phyloP scores from a whole-genome alignment of 2,888 invertebrate genomes.

The Apantesis nais region DNA sequence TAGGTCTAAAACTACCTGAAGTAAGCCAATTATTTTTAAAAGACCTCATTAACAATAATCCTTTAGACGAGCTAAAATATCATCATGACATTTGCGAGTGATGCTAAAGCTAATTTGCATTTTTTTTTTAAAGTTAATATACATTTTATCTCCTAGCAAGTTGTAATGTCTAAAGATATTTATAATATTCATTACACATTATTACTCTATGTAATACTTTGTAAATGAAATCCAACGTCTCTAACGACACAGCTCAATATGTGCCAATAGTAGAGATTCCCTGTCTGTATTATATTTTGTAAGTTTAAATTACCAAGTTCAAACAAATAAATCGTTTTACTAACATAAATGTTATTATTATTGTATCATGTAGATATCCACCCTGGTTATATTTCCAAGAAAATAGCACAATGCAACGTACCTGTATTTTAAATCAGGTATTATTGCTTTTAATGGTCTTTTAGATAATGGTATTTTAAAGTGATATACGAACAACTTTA shows the following conservation, averaged over 20 bases:
- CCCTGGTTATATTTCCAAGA: background rate
- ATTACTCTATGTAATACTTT: conserved; percentile 20
- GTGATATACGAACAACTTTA: background rate
- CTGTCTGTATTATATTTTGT: conserved; percentile 72
- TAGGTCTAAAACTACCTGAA: conserved; percentile 27
- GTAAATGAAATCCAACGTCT: conserved; percentile 9
- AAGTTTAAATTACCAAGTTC: conserved; percentile 73
- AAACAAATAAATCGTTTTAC: conserved; percentile 73
- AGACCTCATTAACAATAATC: too few relatives aligned
- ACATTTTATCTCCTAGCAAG: background rate
- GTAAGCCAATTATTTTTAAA: conserved; percentile 31
- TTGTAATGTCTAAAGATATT: background rate
- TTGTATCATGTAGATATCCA: background rate
- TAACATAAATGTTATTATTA: conserved; percentile 49
- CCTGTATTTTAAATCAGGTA: background rate
- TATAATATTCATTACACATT: background rate
- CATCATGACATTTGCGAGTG: too few relatives aligned
- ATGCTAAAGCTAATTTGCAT: too few relatives aligned
- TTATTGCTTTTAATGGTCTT: too few relatives aligned
- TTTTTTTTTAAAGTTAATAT: background rate
- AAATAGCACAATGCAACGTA: background rate
- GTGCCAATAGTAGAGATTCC: conserved; percentile 63
- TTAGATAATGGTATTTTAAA: too few relatives aligned
- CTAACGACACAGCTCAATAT: conserved; percentile 56
- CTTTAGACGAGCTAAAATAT: too few relatives aligned